Percentiles rank a stretch among this genome's conserved stretches.
These are phyloP conservation scores for Gallinago jamesoni DNA, from an alignment of 2,113 vertebrate species.

Conservation along the genomic window DNA sequence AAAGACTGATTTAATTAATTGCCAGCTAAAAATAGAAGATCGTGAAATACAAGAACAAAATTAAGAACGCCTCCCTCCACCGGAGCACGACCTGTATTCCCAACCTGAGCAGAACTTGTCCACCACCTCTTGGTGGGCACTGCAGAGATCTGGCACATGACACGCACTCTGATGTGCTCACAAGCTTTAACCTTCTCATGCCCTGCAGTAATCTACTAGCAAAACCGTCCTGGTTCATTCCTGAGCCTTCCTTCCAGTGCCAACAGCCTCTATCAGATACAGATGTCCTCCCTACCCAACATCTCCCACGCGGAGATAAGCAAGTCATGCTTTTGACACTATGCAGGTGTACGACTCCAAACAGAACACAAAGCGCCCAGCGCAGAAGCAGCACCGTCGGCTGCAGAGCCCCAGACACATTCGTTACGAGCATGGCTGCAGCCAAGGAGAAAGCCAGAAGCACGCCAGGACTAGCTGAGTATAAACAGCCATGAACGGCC, in stretches of 20 bases:
- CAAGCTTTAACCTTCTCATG: not conserved
- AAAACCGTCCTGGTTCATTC: not conserved
- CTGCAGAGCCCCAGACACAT: not conserved
- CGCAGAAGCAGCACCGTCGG: not conserved
- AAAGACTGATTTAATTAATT: not conserved
- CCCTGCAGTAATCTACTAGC: not conserved
- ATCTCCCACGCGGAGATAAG: not conserved
- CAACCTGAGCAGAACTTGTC: not conserved
- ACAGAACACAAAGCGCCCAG: not conserved
- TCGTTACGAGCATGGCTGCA: not conserved
- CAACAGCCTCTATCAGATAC: not conserved
- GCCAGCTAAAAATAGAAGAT: not conserved
- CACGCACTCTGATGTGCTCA: not conserved
- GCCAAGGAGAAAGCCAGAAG: not conserved
- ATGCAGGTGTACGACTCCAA: not conserved
- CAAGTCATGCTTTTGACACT: not conserved
- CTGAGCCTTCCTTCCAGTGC: not conserved
- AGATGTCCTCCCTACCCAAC: not conserved
- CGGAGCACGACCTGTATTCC: accelerated
- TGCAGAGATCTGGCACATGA: not conserved
- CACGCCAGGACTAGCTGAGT: not conserved
- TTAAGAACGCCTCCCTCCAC: not conserved
- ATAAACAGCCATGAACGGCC: not conserved
- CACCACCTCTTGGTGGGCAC: not conserved
- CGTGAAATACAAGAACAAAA: not conserved